Conservation (phyloP, 1,140 invertebrate species). For the Orchestia grillus region DNA sequence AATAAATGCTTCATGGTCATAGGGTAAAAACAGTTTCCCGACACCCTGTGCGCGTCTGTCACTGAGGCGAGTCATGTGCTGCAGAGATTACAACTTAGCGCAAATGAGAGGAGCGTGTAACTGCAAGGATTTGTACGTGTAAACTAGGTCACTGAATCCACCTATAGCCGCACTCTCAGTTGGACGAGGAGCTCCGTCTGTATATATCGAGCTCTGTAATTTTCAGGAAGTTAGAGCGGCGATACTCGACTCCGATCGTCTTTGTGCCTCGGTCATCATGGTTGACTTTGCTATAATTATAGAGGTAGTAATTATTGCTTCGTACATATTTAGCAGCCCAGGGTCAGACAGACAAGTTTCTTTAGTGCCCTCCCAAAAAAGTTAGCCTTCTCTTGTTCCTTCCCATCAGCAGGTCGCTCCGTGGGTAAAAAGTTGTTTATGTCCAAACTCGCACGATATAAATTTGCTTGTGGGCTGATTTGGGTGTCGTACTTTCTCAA, state of each 20-base stretch:
- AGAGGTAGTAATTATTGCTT: not conserved
- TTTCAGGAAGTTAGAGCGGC: not conserved
- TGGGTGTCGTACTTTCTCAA: not conserved
- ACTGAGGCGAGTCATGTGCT: too few species aligned
- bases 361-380: not conserved
- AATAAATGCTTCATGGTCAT: too few species aligned
- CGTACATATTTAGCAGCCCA: not conserved
- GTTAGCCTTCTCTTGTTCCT: not conserved
- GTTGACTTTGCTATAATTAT: conserved; percentile 2
- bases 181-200: not conserved
- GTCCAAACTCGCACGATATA: not conserved
- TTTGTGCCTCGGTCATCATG: not conserved
- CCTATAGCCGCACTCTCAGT: not conserved
- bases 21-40: too few species aligned
- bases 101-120: too few species aligned
- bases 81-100: too few species aligned
- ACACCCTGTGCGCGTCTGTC: too few species aligned
- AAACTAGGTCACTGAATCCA: not conserved
- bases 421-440: not conserved
- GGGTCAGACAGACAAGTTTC: not conserved
- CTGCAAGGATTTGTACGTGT: not conserved
- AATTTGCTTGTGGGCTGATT: not conserved
- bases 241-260: not conserved
- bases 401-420: not conserved
- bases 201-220: not conserved